Evolutionary conservation across 2,797 vertebrate genomes (phyloP).

Genomic region (Pseudomugil tenellus): DNA sequence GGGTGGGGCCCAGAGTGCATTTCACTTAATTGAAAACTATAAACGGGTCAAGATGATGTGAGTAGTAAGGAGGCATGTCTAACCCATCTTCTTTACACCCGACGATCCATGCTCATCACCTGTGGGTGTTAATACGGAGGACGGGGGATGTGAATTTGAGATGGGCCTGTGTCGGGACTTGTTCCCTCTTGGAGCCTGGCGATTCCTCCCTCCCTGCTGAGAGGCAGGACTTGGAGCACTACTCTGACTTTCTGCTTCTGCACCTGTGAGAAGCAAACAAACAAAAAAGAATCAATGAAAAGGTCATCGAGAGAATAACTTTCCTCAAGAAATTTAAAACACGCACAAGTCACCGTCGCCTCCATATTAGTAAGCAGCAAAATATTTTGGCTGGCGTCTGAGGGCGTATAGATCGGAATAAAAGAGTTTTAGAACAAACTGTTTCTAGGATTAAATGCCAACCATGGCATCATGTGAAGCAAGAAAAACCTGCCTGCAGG

Average conservation of each 20-base stretch:
- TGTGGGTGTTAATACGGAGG: slow-evolving; percentile 34
- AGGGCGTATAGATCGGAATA: too few species aligned
- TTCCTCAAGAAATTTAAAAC: too few species aligned
- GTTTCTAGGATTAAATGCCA: too few species aligned
- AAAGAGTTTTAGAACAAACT: too few species aligned
- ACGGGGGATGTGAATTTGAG: slow-evolving; percentile 60
- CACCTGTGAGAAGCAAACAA: slow-evolving; percentile 57
- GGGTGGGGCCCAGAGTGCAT: too few species aligned
- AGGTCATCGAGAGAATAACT: neutral
- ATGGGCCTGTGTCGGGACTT: slow-evolving; percentile 69
- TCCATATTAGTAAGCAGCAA: too few species aligned
- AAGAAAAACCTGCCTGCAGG: too few species aligned
- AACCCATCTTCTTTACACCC: slow-evolving; percentile 79
- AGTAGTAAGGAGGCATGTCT: slow-evolving; percentile 19
- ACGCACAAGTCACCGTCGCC: too few species aligned
- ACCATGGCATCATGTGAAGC: too few species aligned
- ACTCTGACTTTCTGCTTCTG: slow-evolving; percentile 71
- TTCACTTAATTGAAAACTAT: neutral
- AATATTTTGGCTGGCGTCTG: too few species aligned
- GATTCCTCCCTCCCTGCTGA: slow-evolving; percentile 68
- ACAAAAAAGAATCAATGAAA: neutral
- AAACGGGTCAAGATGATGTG: neutral
- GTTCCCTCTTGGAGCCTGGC: slow-evolving; percentile 69
- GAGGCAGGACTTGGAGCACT: slow-evolving; percentile 64
- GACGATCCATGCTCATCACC: slow-evolving; percentile 65